These are phyloP conservation scores for Cossypha dichroa DNA, from an alignment of 2,797 vertebrate species.

Conservation along the genomic window DNA sequence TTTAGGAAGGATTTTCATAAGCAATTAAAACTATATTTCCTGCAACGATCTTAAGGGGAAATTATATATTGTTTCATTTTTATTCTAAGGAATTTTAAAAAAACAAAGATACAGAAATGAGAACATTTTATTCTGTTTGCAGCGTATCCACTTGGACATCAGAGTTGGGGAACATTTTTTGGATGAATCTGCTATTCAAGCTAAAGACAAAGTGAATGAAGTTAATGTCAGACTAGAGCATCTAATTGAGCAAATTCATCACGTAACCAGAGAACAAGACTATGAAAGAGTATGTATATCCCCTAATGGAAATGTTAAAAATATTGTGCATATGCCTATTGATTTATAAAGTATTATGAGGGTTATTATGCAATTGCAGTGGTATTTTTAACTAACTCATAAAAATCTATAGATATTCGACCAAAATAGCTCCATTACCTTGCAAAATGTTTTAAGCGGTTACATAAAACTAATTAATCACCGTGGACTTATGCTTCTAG, in stretches of 20 bases:
- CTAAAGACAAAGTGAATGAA: constrained; percentile 84
- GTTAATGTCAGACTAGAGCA: constrained; percentile 80
- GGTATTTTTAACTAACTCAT: not conserved
- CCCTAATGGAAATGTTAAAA: not conserved
- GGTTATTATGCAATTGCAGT: not conserved
- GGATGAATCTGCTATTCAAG: constrained; percentile 70
- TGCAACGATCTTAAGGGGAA: not conserved
- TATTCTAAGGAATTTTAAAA: not conserved
- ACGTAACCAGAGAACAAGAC: constrained; percentile 86
- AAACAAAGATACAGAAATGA: not conserved
- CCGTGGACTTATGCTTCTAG: not conserved
- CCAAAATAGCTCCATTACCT: not conserved
- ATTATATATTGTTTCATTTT: not conserved
- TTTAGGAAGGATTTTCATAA: not conserved
- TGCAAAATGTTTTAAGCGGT: not conserved
- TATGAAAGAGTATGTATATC: constrained; percentile 84
- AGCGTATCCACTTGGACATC: constrained; percentile 90
- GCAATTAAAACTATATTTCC: not conserved
- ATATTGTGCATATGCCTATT: not conserved
- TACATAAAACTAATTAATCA: not conserved
- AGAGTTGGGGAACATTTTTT: constrained; percentile 85
- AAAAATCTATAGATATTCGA: not conserved
- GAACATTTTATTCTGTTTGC: constrained; percentile 3
- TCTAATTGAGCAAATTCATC: constrained; percentile 83
- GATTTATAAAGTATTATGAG: not conserved